Percentiles rank a stretch among this genome's conserved stretches.
These are phyloP conservation scores for Zaprionus kolodkinae DNA, from an alignment of 1,140 invertebrate species.

Conservation along the genomic window DNA sequence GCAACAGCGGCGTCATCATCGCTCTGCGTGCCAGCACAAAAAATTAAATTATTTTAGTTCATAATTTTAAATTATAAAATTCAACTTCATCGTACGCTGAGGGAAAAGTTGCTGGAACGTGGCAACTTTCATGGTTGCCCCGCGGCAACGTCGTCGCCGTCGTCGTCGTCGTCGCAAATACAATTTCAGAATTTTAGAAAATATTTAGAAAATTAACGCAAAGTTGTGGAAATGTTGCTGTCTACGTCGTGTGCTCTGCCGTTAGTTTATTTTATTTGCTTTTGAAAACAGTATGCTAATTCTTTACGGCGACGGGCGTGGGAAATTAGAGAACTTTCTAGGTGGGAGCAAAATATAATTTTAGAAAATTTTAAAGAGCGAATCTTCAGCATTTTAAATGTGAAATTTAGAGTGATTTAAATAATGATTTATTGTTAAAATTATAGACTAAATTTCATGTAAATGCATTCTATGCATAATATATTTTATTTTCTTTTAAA, in stretches of 20 bases:
- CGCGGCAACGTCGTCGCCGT: constrained; percentile 31
- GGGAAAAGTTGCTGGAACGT: constrained; percentile 48
- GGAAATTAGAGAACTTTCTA: neutral
- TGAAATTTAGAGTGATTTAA: too few species aligned
- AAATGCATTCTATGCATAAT: neutral
- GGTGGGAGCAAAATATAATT: neutral
- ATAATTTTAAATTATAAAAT: constrained; percentile 80
- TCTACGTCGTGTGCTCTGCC: constrained; percentile 34
- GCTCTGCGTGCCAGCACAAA: constrained; percentile 73
- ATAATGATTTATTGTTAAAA: too few species aligned
- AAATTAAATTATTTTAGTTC: constrained; percentile 82
- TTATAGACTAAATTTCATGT: too few species aligned
- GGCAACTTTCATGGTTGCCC: constrained; percentile 55
- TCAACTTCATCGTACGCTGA: constrained; percentile 45
- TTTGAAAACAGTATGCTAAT: constrained; percentile 76
- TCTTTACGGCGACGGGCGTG: neutral
- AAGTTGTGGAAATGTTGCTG: constrained; percentile 76
- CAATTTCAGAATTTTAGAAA: constrained; percentile 73
- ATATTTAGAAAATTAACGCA: constrained; percentile 83
- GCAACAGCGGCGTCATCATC: constrained; percentile 24
- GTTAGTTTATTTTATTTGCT: constrained; percentile 44
- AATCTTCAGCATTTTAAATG: neutral
- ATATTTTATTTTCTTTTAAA: neutral
- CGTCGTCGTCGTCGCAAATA: constrained; percentile 43
- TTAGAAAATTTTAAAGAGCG: neutral